Evolutionary conservation across 2,113 vertebrate genomes (phyloP).

Genomic region (Microcebus griseorufus): DNA sequence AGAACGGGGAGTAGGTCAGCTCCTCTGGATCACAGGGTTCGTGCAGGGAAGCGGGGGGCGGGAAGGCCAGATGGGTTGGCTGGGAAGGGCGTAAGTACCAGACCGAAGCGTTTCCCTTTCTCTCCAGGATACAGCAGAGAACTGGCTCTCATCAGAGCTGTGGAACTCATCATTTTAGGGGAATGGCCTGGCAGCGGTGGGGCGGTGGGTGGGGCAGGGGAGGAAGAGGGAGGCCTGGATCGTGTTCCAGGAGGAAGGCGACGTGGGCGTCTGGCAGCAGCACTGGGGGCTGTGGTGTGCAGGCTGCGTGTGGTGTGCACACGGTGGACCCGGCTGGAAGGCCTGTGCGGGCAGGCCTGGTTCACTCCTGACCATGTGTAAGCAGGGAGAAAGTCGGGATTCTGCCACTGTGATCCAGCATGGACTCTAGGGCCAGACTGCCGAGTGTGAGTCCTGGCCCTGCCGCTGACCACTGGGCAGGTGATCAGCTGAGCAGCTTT

Average conservation of each 20-base stretch:
- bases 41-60: background rate
- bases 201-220: background rate
- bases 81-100: background rate
- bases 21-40: no score
- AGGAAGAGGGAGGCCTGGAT: background rate
- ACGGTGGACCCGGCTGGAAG: accelerated
- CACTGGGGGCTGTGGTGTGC: accelerated
- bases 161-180: background rate
- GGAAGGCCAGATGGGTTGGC: no score
- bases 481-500: background rate
- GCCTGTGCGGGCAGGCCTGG: accelerated
- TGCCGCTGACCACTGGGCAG: background rate
- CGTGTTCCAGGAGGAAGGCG: background rate
- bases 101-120: background rate
- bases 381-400: background rate
- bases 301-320: accelerated
- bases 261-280: background rate
- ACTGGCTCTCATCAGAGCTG: background rate
- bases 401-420: background rate
- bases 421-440: background rate
- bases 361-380: accelerated
- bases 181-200: background rate
- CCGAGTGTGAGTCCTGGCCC: background rate
- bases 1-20: background rate
- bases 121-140: background rate